Percentiles rank a stretch among this genome's conserved stretches.
These are phyloP conservation scores for Hybos culiciformis DNA, from an alignment of 2,888 invertebrate species.

Conservation along the genomic window DNA sequence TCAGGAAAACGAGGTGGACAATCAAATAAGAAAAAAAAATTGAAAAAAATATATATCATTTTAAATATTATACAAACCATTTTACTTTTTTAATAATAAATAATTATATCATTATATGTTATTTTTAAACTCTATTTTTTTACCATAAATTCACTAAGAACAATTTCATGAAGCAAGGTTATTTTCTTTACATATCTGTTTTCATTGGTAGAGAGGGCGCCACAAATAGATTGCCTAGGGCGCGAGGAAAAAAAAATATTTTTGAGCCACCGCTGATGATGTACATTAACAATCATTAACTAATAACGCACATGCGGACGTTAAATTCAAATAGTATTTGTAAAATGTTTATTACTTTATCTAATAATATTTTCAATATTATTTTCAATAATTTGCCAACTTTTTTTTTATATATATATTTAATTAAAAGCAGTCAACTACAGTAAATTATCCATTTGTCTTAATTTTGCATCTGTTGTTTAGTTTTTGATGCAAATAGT, in stretches of 20 bases:
- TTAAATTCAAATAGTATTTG: neutral
- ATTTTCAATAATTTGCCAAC: neutral
- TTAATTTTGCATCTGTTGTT: slow-evolving; percentile 37
- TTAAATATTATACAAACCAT: too few relatives aligned
- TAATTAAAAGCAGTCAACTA: slow-evolving; percentile 20
- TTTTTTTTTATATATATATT: neutral
- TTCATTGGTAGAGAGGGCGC: too few relatives aligned
- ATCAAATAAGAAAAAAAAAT: too few relatives aligned
- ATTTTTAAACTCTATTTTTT: too few relatives aligned
- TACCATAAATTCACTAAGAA: too few relatives aligned
- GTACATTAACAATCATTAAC: neutral
- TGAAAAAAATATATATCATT: too few relatives aligned
- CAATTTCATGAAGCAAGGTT: too few relatives aligned
- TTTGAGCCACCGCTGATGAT: neutral
- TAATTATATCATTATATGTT: too few relatives aligned
- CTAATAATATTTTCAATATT: neutral
- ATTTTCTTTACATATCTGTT: too few relatives aligned
- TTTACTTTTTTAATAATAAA: too few relatives aligned
- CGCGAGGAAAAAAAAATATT: neutral
- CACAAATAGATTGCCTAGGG: too few relatives aligned
- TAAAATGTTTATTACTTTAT: neutral
- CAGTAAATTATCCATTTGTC: slow-evolving; percentile 38
- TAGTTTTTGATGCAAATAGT: slow-evolving; percentile 34
- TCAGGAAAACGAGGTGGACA: too few relatives aligned
- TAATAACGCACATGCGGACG: neutral